Conservation (phyloP, 2,888 invertebrate genomes). For the Macrophya alboannulata region DNA sequence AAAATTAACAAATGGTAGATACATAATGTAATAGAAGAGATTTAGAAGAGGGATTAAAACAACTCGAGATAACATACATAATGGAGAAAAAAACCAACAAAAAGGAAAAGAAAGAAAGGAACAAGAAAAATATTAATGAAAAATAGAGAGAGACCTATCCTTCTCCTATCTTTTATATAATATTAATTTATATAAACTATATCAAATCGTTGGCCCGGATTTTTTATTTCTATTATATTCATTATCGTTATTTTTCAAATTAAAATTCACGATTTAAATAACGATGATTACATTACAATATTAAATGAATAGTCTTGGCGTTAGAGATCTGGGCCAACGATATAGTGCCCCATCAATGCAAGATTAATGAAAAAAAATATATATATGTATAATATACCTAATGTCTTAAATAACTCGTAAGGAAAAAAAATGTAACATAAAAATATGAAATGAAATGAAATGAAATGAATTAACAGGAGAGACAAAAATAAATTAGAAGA, state of each 20-base stretch:
- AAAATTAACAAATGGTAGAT: neutral
- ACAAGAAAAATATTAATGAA: neutral
- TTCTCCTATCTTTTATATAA: neutral
- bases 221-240: neutral
- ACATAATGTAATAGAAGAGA: neutral
- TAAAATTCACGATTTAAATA: neutral
- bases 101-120: neutral
- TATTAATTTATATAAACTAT: neutral
- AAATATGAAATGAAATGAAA: neutral
- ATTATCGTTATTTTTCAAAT: too few relatives aligned
- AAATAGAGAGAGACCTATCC: neutral
- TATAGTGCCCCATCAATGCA: constrained; percentile 66
- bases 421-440: neutral
- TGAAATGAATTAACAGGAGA: neutral
- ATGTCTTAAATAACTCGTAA: neutral
- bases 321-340: constrained; percentile 64
- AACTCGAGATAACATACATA: neutral
- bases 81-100: neutral
- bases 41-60: neutral
- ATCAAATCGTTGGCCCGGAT: neutral
- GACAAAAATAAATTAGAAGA: constrained; percentile 27
- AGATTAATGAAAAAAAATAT: constrained; percentile 58
- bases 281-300: neutral
- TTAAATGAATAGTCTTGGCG: neutral
- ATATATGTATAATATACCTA: neutral